These are phyloP conservation scores for Corythucha ciliata DNA, from an alignment of 2,888 invertebrate genomes.

Conservation along the genomic window DNA sequence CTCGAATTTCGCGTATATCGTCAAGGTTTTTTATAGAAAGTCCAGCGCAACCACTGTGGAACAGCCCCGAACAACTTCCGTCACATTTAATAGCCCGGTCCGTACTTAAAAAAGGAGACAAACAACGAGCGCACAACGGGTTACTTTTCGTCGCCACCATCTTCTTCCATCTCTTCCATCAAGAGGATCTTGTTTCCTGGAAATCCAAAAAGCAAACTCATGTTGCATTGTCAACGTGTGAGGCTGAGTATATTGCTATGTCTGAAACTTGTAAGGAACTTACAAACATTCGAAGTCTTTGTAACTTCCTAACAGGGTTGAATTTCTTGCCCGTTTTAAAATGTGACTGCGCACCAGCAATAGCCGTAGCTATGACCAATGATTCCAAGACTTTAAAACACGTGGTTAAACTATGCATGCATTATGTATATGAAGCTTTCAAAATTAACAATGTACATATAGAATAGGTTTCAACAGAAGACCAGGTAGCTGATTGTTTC, in stretches of 20 bases:
- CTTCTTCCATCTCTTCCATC: too few relatives aligned
- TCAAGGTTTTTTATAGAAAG: too few relatives aligned
- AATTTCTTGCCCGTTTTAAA: slow-evolving; percentile 2
- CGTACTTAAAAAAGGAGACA: too few relatives aligned
- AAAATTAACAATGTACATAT: not conserved
- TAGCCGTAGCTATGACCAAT: slow-evolving; percentile 13
- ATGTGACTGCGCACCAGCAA: slow-evolving; percentile 11
- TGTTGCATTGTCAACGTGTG: slow-evolving; percentile 3
- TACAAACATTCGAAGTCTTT: not conserved
- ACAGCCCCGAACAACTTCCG: too few relatives aligned
- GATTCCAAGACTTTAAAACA: too few relatives aligned
- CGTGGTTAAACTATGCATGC: not conserved
- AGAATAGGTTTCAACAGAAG: not conserved
- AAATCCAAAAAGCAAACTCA: slow-evolving; percentile 5
- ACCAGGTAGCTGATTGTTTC: not conserved
- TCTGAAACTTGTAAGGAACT: slow-evolving; percentile 10
- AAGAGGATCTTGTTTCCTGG: slow-evolving; percentile 5
- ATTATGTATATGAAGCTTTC: not conserved
- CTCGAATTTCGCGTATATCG: too few relatives aligned
- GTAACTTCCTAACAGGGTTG: not conserved
- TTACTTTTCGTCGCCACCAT: too few relatives aligned
- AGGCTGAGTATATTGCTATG: slow-evolving; percentile 13
- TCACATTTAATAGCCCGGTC: too few relatives aligned
- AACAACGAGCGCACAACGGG: too few relatives aligned
- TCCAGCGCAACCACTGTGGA: too few relatives aligned